These are phyloP conservation scores for Etheostoma spectabile DNA, from an alignment of 2,113 vertebrate genomes.

Conservation along the genomic window DNA sequence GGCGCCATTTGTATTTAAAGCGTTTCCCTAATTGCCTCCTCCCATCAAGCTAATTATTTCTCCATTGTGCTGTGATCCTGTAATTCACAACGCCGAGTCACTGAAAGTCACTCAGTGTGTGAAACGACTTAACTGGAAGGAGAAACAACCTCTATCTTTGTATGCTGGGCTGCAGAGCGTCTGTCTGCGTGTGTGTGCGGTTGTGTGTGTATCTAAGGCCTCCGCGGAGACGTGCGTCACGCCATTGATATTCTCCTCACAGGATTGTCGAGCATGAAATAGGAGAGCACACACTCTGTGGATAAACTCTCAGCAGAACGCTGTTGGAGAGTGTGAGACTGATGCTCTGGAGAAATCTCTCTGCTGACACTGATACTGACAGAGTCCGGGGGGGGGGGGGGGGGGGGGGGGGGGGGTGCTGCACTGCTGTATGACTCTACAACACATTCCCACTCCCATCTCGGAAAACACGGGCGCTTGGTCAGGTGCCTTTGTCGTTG, in stretches of 20 bases:
- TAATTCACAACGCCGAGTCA: constrained; percentile 53
- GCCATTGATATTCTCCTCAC: constrained; percentile 76
- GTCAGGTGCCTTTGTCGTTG: too few relatives aligned
- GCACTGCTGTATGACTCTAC: neutral
- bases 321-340: constrained; percentile 45
- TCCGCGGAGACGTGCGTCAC: constrained; percentile 35
- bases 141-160: constrained; percentile 25
- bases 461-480: too few relatives aligned
- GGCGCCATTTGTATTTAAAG: constrained; percentile 62
- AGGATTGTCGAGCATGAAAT: constrained; percentile 68
- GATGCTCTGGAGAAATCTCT: constrained; percentile 57
- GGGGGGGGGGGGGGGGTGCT: neutral
- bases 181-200: constrained; percentile 35
- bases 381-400: neutral
- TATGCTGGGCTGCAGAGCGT: constrained; percentile 25
- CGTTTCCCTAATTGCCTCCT: constrained; percentile 68
- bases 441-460: too few relatives aligned
- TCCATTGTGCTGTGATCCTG: constrained; percentile 71
- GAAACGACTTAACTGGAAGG: constrained; percentile 50
- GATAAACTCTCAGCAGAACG: constrained; percentile 60
- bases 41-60: constrained; percentile 69
- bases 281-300: constrained; percentile 64
- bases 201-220: constrained; percentile 46
- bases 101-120: constrained; percentile 31
- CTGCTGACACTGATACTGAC: constrained; percentile 39